Evolutionary conservation across 2,797 vertebrate species (phyloP), one percentile per base, ranked within the genome.

Genomic region (Muraenolepis orangiensis): DNA sequence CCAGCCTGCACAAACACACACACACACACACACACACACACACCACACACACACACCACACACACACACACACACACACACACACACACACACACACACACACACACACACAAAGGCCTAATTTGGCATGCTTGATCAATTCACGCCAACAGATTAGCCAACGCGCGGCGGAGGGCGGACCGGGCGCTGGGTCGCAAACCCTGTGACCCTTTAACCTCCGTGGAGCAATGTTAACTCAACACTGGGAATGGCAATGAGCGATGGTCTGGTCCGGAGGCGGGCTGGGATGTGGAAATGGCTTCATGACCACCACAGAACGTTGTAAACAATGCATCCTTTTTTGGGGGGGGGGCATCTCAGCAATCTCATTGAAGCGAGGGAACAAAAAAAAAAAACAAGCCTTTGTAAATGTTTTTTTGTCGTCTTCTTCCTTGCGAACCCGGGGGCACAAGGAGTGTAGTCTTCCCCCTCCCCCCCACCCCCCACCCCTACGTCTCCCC

Each of bases 381-480:
- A 18, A n/a, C 20, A 32, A 16, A 32, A 90, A 91, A 92, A 83
- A 88, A 90, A 92, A 92, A 90, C 85, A 89, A 80, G 81, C 86
- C 78, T 86, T 84, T 91, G 87, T 90, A 85, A 91, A 91, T 81
- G 72, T 72, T 80, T 85, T 85, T 89, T 51, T 51, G n/a, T 57
- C 23, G 51, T 86, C 79, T 86, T 83, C 76, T 70, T 72, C 75
- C 71, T 74, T n/a, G 42, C 77, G 71, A 23, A 57, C 51, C 51
- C 61, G 73, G 6, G 75, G 82, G 86, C 79, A 92, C 92, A 93
- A 93, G 91, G 89, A 91, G 73, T 38, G 36, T 86, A 93, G 90
- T 93, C 90, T 94, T 93, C 87, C 81, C 80, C 88, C 81, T 88
- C n/a, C n/a, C n/a, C n/a, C n/a, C n/a, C n/a, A n/a, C n/a, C n/a